A percentile compares a stretch with the other conserved stretches of the same genome.
phyloP scores from a whole-genome alignment of 2,797 vertebrate genomes.

The Todus mexicanus region DNA sequence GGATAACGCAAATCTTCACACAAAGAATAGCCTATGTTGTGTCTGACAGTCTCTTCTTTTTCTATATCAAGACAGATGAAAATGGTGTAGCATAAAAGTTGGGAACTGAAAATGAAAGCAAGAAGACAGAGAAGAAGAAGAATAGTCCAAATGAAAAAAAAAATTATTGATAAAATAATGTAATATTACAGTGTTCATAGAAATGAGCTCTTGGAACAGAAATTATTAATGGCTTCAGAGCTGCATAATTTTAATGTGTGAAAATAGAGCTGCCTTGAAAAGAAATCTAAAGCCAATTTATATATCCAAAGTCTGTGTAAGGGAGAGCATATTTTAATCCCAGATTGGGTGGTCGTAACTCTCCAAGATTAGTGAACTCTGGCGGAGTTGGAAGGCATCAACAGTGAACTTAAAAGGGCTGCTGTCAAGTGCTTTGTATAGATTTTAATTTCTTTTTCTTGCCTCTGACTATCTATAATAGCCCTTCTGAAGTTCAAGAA shows the following conservation, averaged over 20 bases:
- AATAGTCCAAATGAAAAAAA: background rate
- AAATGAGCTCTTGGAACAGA: background rate
- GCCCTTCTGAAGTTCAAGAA: background rate
- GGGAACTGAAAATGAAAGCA: background rate
- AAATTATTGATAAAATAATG: background rate
- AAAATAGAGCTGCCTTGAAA: background rate
- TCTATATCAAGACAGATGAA: background rate
- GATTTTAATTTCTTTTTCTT: conserved; percentile 35
- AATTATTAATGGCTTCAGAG: background rate
- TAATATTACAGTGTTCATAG: background rate
- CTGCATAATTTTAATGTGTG: background rate
- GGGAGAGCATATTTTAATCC: background rate
- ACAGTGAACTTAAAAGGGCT: background rate
- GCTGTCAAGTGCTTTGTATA: background rate
- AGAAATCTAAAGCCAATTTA: background rate
- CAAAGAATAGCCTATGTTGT: background rate
- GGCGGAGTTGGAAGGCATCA: background rate
- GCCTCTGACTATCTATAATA: background rate
- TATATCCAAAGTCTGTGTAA: background rate
- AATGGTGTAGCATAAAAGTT: background rate
- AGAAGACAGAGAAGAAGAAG: background rate
- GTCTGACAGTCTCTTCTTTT: background rate
- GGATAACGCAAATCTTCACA: background rate
- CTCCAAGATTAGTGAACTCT: background rate
- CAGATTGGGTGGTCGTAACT: background rate